Evolutionary conservation across 2,113 vertebrate species (phyloP).

Genomic region (Mesocricetus auratus): DNA sequence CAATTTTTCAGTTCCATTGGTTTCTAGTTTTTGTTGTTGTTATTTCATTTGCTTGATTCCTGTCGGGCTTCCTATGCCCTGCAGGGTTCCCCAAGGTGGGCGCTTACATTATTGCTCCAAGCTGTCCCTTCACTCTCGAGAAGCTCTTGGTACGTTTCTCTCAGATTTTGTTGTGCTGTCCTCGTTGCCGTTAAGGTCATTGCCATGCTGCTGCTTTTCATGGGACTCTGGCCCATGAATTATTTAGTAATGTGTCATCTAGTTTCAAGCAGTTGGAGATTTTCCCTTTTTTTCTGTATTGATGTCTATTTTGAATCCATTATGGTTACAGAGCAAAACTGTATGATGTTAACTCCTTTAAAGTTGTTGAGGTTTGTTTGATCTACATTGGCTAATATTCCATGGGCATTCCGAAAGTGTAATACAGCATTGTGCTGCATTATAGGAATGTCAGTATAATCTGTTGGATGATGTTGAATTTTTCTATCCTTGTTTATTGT

Average conservation of each 20-base stretch:
- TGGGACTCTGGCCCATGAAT: background rate
- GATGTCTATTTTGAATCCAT: background rate
- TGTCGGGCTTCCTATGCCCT: background rate
- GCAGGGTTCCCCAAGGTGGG: background rate
- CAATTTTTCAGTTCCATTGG: background rate
- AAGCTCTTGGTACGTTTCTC: background rate
- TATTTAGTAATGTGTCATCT: background rate
- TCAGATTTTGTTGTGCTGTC: background rate
- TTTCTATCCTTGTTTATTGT: background rate
- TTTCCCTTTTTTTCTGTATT: background rate
- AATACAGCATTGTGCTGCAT: background rate
- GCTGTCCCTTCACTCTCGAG: background rate
- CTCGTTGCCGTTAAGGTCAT: background rate
- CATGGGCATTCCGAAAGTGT: background rate
- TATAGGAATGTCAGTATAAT: background rate
- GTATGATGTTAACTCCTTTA: background rate
- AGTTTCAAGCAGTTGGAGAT: background rate
- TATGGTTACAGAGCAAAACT: background rate
- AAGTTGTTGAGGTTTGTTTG: background rate
- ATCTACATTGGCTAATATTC: background rate
- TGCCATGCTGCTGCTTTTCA: background rate
- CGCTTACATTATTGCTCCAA: background rate
- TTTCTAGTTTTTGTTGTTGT: background rate
- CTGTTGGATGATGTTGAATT: background rate
- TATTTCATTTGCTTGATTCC: slow-evolving; percentile 11